phyloP scores from a whole-genome alignment of 2,888 invertebrate genomes.

The Campopleginae sp. region DNA sequence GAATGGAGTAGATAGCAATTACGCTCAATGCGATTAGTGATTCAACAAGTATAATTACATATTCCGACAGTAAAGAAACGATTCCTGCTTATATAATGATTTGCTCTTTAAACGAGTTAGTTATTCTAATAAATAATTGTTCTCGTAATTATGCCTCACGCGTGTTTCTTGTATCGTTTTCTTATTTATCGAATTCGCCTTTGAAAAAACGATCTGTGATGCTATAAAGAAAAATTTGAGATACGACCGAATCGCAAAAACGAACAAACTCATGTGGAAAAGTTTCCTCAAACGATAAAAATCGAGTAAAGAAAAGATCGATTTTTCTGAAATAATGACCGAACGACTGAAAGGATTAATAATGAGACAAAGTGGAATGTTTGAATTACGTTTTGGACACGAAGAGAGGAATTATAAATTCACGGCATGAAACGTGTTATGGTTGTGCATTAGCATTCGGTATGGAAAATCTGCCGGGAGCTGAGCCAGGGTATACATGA shows the following conservation, averaged over 20 bases:
- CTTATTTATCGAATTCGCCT: background rate
- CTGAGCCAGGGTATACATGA: constrained; percentile 31
- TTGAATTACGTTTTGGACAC: constrained; percentile 25
- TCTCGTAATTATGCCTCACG: too few relatives aligned
- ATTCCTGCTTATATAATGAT: background rate
- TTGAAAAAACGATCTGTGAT: background rate
- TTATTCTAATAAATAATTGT: too few relatives aligned
- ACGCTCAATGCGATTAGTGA: background rate
- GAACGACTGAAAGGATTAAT: constrained; percentile 6
- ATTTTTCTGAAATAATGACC: constrained; percentile 18
- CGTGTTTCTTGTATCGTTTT: too few relatives aligned
- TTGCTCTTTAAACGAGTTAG: too few relatives aligned
- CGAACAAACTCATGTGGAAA: background rate
- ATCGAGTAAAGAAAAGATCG: background rate
- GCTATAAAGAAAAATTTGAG: background rate
- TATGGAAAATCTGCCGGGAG: constrained; percentile 31
- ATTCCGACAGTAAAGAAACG: background rate
- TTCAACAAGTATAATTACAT: background rate
- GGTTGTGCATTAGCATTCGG: constrained; percentile 78
- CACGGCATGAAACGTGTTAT: constrained; percentile 74
- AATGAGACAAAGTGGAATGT: constrained; percentile 3
- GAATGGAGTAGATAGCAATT: constrained; percentile 18
- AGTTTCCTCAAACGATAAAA: background rate
- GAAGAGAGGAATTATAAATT: constrained; percentile 74
- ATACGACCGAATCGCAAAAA: background rate